phyloP scores from a whole-genome alignment of 2,797 vertebrate genomes.

The Mionectes olivaceus region DNA sequence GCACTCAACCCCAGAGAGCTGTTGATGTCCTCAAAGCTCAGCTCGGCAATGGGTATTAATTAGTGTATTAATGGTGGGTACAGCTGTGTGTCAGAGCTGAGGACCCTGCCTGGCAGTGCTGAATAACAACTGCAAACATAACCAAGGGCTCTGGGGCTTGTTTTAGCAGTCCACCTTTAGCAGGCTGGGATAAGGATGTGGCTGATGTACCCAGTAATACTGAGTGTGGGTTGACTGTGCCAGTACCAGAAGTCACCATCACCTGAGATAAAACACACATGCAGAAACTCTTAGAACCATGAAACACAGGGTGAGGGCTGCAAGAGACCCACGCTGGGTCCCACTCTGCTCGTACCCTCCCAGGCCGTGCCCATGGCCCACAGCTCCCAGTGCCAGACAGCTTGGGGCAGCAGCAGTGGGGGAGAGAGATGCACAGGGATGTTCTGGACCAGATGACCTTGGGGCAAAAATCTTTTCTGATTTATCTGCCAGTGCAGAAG shows the following conservation, averaged over 20 bases:
- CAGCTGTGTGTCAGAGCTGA: background rate
- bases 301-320: background rate
- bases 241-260: background rate
- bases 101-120: background rate
- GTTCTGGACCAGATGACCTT: background rate
- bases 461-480: background rate
- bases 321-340: accelerated
- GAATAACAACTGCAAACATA: background rate
- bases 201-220: background rate
- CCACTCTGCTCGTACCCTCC: background rate
- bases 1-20: background rate
- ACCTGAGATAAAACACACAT: background rate
- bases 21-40: background rate
- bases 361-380: background rate
- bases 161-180: background rate
- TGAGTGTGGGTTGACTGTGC: background rate
- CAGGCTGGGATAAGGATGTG: accelerated
- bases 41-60: background rate
- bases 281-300: background rate
- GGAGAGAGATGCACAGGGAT: background rate
- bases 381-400: background rate
- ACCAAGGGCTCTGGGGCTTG: background rate
- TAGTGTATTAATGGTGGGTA: background rate
- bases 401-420: background rate
- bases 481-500: background rate